Base-by-base conservation (phyloP, 92 coral and sea anemone species). In the Umimayanthus kanabou region DNA sequence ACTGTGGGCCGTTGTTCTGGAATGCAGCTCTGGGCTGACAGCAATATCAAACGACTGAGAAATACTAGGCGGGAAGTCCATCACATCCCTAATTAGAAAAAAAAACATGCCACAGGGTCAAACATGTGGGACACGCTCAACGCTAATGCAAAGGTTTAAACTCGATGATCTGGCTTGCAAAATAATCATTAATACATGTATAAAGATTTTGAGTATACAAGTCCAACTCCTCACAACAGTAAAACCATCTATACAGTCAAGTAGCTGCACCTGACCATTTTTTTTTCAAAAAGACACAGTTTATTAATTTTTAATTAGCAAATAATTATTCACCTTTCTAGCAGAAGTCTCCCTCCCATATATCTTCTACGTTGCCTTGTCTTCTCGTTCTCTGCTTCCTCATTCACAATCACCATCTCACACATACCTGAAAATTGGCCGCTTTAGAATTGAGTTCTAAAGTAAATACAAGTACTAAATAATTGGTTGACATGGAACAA, bases 381-480 rank as follows among this genome's bases (percentile, higher is more conserved):
- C 70, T 97, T 97, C 71, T 97, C 95, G 90, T 97, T 97, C 92
- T 97, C 99, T 39, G 86, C 89, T 85, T 97, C 99, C 75, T 97
- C 99, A 91, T 97, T 97, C 45, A 97, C 93, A 76, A 97, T 97
- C 77, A 97, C 99, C 92, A 95, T 96, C 81, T 97, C 99, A 88
- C 98, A 95, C 98, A 97, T 94, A 6, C 99, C 99, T 95, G 45
- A 47, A 37, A 80, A 67, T 33, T 49, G 11, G 20, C 58, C 58
- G 14, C 3, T 15, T 53, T 53, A 11, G 3, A 53, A 53, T 53
- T 53, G 20, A 2, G 20, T 9, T 53, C 20, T 11, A 47, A 42
- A 47, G 50, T 47, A 47, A 47, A 47, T 47, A 6, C 50, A 47
- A 1, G 6, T 43, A n/a, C n/a, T n/a, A 43, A 43, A 43, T 43